Base-by-base conservation (phyloP, 2,797 vertebrate genomes). In the Microctenopoma stevenorrisi region DNA sequence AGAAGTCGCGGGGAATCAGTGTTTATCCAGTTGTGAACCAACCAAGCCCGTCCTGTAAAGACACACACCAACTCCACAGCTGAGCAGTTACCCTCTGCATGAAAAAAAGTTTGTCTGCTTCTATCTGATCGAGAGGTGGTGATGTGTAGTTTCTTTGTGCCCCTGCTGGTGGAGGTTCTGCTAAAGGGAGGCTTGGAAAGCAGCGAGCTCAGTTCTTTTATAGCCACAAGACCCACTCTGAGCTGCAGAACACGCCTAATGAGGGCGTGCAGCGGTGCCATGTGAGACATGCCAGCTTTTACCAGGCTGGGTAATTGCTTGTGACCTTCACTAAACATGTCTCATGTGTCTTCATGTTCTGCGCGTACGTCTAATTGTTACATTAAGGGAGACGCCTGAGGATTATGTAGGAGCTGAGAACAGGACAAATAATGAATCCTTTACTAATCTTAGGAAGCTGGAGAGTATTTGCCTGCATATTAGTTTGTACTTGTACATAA, bases 191-290 rank as follows among this genome's bases (percentile, higher is more conserved):
- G 22, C 68, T 81, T 79, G 73, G 82, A 86, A 81, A 54, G 81
- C 81, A 84, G 68, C 51, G 10, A 86, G 83, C 80, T 75, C 65
- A 69, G 49, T 84, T 87, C 79, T 89, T 93, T 93, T 93, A 93
- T 89, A 86, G 87, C 85, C 64, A 76, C 71, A 57, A 84, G 90
- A 88, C 81, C 88, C 83, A 85, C 87, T 90, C 79, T 64, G 76
- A 83, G 88, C 79, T 84, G 80, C 85, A 86, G 90, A 89, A 86
- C 82, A 83, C 74, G 78, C 82, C 87, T 94, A 93, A 93, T 92
- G 90, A 92, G 90, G 81, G 81, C 60, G 76, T 83, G 80, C 84
- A 83, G 83, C 62, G 55, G 84, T 91, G 90, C 88, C 85, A 84
- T 84, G 85, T 86, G 90, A 91, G 77, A 86, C 85, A 87, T 83